These are phyloP conservation scores for Willowsia nigromaculata DNA, from an alignment of 2,888 invertebrate species.

Conservation along the genomic window DNA sequence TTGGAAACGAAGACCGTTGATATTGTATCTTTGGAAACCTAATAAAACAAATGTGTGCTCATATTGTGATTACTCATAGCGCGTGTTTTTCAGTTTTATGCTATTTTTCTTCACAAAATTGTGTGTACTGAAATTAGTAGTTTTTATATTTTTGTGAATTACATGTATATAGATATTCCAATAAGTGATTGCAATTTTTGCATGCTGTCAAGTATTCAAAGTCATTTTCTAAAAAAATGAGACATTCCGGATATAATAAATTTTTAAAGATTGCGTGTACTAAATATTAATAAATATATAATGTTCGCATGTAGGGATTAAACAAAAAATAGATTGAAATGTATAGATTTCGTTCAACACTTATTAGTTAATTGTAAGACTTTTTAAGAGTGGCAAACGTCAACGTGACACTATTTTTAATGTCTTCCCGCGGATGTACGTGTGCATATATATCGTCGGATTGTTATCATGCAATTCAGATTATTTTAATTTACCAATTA, in stretches of 20 bases:
- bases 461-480: background rate
- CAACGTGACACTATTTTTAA: conserved; percentile 13
- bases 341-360: background rate
- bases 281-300: background rate
- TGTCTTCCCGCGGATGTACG: conserved; percentile 7
- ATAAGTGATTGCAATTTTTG: background rate
- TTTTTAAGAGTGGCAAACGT: conserved; percentile 6
- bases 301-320: background rate
- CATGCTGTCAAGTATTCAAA: background rate
- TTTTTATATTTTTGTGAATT: conserved; percentile 41
- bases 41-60: conserved; percentile 43
- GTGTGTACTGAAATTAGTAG: background rate
- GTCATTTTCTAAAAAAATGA: background rate
- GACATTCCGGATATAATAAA: background rate
- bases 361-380: background rate
- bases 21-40: background rate
- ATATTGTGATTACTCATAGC: conserved; percentile 49
- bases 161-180: background rate
- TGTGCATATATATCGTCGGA: background rate
- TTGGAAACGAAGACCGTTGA: no score
- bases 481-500: conserved; percentile 27
- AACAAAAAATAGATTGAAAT: background rate
- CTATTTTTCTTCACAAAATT: background rate
- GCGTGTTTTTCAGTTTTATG: no score
- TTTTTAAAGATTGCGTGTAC: background rate